These are phyloP conservation scores for Dicerorhinus sumatrensis DNA, from an alignment of 2,113 vertebrate genomes.

Conservation along the genomic window DNA sequence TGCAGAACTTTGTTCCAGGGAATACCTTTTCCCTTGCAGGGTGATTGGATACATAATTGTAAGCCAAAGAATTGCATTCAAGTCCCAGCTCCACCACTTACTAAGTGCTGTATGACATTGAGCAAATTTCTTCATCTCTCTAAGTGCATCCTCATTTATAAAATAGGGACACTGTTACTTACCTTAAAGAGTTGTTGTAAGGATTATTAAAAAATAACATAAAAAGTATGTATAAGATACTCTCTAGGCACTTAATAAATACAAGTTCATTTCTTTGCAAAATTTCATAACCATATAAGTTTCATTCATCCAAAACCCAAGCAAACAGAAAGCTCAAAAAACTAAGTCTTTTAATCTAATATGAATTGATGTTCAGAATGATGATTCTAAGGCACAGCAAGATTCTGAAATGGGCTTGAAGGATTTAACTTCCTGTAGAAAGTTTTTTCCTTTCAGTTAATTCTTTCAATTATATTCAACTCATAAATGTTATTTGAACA, in stretches of 20 bases:
- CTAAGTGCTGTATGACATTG: conserved; percentile 9
- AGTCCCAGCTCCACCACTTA: neutral
- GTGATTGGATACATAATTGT: neutral
- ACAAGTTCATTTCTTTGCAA: conserved; percentile 37
- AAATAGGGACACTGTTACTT: neutral
- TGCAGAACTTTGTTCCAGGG: conserved; percentile 47
- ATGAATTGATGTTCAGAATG: conserved; percentile 49
- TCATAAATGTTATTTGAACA: conserved; percentile 30
- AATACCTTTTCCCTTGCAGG: conserved; percentile 23
- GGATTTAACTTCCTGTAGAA: conserved; percentile 25
- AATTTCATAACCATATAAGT: conserved; percentile 28
- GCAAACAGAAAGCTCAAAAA: conserved; percentile 57
- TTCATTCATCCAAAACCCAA: conserved; percentile 37
- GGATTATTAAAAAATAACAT: conserved; percentile 40
- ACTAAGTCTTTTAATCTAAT: conserved; percentile 7
- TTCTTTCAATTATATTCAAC: conserved; percentile 51
- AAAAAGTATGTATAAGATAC: conserved; percentile 31
- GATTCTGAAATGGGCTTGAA: conserved; percentile 33
- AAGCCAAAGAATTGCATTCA: conserved; percentile 48
- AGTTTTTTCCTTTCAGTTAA: neutral
- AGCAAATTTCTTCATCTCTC: conserved; percentile 34
- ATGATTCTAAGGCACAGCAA: conserved; percentile 33
- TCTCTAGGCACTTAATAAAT: conserved; percentile 32
- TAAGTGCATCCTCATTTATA: conserved; percentile 12
- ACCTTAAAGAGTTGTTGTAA: conserved; percentile 4